Percentiles rank a stretch among this genome's conserved stretches.
Conservation (phyloP, 2,797 vertebrate genomes). For the Xenentodon cancila region DNA sequence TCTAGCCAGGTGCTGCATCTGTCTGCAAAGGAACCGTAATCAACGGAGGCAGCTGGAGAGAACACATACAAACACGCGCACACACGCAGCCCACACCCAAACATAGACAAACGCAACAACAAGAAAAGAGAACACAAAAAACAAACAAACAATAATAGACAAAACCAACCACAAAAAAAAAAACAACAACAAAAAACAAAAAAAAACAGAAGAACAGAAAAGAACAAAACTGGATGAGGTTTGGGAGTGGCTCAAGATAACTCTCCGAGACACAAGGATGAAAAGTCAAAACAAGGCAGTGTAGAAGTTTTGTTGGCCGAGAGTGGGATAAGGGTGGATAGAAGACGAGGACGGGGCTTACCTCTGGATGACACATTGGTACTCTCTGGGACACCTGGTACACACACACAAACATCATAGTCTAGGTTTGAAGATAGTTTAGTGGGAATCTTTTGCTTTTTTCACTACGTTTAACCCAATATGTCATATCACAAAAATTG, state of each 20-base stretch:
- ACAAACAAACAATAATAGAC: constrained; percentile 26
- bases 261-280: constrained; percentile 84
- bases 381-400: constrained; percentile 86
- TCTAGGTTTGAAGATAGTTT: constrained; percentile 7
- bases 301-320: constrained; percentile 68
- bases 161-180: constrained; percentile 48
- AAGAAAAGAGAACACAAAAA: constrained; percentile 50
- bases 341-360: constrained; percentile 59
- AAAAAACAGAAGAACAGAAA: constrained; percentile 76
- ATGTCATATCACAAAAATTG: no score
- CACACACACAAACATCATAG: constrained; percentile 53
- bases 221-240: constrained; percentile 91
- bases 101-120: constrained; percentile 58
- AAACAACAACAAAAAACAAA: constrained; percentile 44
- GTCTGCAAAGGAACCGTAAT: constrained; percentile 99
- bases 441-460: neutral
- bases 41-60: constrained; percentile 98
- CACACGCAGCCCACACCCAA: constrained; percentile 41
- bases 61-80: constrained; percentile 57
- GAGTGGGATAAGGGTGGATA: constrained; percentile 21
- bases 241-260: constrained; percentile 83
- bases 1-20: constrained; percentile 99
- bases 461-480: no score
- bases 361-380: constrained; percentile 84
- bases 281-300: constrained; percentile 82